phyloP scores from a whole-genome alignment of 2,113 vertebrate species.

The Coracopsis vasa region DNA sequence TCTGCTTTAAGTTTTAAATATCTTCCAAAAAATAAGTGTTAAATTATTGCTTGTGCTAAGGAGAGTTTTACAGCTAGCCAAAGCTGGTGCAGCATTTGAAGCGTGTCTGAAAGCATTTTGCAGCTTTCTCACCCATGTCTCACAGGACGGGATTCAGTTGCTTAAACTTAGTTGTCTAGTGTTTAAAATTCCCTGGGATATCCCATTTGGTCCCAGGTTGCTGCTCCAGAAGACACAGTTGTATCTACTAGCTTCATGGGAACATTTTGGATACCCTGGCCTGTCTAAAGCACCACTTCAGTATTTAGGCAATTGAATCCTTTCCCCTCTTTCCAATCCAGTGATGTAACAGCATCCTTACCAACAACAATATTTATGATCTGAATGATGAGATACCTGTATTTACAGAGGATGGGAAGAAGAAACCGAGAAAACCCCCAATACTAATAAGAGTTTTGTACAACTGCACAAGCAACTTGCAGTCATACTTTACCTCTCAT shows the following conservation, averaged over 20 bases:
- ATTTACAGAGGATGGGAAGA: not conserved
- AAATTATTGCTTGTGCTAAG: not conserved
- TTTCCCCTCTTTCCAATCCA: not conserved
- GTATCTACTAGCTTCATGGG: not conserved
- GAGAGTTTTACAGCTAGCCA: not conserved
- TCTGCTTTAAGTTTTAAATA: not conserved
- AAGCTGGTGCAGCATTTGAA: not conserved
- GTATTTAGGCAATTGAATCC: not conserved
- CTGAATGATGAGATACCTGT: not conserved
- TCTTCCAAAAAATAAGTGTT: accelerated
- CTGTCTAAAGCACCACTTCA: not conserved
- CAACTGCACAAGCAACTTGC: accelerated
- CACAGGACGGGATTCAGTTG: not conserved
- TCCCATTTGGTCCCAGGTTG: not conserved
- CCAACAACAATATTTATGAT: not conserved
- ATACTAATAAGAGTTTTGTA: not conserved
- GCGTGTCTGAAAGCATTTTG: not conserved
- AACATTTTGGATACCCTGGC: not conserved
- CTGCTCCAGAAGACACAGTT: not conserved
- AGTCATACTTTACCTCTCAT: not conserved
- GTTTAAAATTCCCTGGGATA: not conserved
- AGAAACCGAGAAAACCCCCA: not conserved
- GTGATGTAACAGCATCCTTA: not conserved
- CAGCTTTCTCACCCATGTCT: not conserved
- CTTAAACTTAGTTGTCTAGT: not conserved